Base-by-base conservation (phyloP, 2,113 vertebrate genomes). In the Vireo altiloquus region DNA sequence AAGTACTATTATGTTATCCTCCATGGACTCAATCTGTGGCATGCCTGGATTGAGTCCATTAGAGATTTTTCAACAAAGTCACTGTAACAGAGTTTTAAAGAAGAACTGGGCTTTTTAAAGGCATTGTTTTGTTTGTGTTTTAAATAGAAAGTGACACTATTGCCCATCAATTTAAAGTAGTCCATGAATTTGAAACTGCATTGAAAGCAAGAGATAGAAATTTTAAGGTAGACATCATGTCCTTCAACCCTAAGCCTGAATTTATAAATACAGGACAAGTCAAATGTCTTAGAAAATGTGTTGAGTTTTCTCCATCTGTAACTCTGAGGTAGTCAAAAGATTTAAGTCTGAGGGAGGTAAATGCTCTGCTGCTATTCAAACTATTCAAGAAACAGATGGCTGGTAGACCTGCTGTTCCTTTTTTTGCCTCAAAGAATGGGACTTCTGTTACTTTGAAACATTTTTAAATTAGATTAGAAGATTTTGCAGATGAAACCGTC, bases 391-490 rank as follows among this genome's bases (percentile, higher is more conserved):
- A 95, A 81, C 60, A 76, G 69, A 82, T 68, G 89, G 80, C 46
- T 52, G 56, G n/a, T 82, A 69, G 68, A 74, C 89, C 89, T 95
- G 60, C 91, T 96, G 95, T 90, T 96, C 82, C 37, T 52, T 86
- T 89, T 85, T 92, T 68, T 37, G 3, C 49, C 56, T 30, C n/a
- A 65, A 83, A 93, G 91, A 93, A 93, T 95, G 33, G 39, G 30
- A 63, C 87, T 95, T 90, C 82, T 95, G 82, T 92, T 79, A 91
- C 42, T 90, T 87, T 74, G 75, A 87, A 92, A 83, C 59, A 86
- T 85, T 94, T 92, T 44, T 33, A 91, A 94, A 96, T 95, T 90
- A 90, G 89, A 95, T 93, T 92, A 52, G 82, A 92, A 79, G 27
- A 63, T 87, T 93, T 88, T 91, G 69, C 95, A 95, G 82, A 94